Evolutionary conservation across 1,140 invertebrate genomes (phyloP).

Genomic region (Mactra quadrangularis): DNA sequence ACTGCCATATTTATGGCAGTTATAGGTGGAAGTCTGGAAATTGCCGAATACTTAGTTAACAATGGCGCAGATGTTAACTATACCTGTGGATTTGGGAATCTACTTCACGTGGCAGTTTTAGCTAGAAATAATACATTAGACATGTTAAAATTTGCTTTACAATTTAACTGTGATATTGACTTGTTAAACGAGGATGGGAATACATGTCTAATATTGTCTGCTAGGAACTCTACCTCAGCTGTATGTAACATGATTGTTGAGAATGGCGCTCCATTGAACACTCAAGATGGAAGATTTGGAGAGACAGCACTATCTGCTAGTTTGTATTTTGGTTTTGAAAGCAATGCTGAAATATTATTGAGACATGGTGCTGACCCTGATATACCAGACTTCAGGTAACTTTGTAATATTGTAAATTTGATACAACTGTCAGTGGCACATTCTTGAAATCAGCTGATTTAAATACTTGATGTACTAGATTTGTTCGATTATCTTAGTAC

Average conservation of each 20-base stretch:
- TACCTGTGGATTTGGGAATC: constrained; percentile 63
- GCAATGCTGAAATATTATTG: constrained; percentile 64
- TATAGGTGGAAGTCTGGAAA: constrained; percentile 68
- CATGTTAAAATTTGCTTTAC: constrained; percentile 54
- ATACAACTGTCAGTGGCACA: not conserved
- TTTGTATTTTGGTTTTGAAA: constrained; percentile 68
- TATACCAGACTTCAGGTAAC: constrained; percentile 64
- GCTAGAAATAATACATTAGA: constrained; percentile 27
- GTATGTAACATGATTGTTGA: constrained; percentile 58
- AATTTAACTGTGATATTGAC: constrained; percentile 62
- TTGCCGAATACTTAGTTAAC: constrained; percentile 70
- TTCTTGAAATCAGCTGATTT: not conserved
- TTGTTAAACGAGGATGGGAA: constrained; percentile 65
- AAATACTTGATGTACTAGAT: not conserved
- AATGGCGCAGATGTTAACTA: constrained; percentile 69
- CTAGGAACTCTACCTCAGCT: constrained; percentile 47
- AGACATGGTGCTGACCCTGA: constrained; percentile 65
- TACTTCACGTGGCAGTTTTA: constrained; percentile 68
- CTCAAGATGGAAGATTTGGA: constrained; percentile 60
- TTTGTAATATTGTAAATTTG: no score
- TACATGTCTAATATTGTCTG: constrained; percentile 62
- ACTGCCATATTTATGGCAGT: constrained; percentile 76
- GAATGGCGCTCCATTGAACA: constrained; percentile 65
- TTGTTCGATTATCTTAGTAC: no score
- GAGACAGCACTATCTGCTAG: constrained; percentile 68